These are phyloP conservation scores for Limnephilus auricula DNA, from an alignment of 2,888 invertebrate genomes.

Conservation along the genomic window DNA sequence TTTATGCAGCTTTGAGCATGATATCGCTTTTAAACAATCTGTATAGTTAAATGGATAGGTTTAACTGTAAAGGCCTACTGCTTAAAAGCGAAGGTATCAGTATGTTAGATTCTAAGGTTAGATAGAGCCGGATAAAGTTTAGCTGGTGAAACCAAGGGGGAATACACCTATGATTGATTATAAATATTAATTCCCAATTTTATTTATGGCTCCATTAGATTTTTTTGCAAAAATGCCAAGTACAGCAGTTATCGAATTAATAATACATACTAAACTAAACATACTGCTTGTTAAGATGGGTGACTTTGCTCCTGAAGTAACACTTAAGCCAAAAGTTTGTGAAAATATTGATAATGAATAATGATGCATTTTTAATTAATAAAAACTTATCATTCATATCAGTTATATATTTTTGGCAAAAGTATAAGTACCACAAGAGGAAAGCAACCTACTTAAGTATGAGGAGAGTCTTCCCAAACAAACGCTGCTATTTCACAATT, in stretches of 20 bases:
- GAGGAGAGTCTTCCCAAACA: not conserved
- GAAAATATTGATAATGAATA: no score
- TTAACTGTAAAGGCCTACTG: not conserved
- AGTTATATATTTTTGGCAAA: not conserved
- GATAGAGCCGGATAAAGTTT: not conserved
- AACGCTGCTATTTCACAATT: not conserved
- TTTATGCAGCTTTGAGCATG: not conserved
- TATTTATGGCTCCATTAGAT: not conserved
- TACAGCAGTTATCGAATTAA: not conserved
- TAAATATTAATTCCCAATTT: not conserved
- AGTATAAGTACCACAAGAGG: not conserved
- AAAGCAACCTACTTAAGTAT: not conserved
- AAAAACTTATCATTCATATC: not conserved
- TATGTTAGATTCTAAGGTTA: not conserved
- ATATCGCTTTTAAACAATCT: not conserved
- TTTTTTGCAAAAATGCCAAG: not conserved
- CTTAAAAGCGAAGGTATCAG: not conserved
- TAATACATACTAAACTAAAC: not conserved
- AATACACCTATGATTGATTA: not conserved
- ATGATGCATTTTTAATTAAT: no score
- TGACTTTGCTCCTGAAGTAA: not conserved
- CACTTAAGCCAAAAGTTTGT: not conserved
- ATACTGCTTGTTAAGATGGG: not conserved
- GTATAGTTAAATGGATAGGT: not conserved
- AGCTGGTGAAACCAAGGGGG: not conserved